A percentile compares a stretch with the other conserved stretches of the same genome.
Evolutionary conservation across 2,797 vertebrate genomes (phyloP).

Genomic region (Megaceryle alcyon): DNA sequence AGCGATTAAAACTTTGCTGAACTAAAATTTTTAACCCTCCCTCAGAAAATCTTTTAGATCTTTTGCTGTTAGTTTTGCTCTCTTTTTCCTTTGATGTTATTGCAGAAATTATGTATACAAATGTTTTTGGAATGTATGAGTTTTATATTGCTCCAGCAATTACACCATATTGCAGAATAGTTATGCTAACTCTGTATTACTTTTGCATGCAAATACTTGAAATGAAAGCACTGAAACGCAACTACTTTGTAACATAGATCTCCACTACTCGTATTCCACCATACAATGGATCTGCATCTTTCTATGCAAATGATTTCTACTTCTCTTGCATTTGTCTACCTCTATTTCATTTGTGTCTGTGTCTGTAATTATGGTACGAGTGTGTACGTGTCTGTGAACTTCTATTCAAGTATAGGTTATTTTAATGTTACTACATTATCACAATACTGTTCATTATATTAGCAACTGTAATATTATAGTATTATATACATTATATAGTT

Average conservation of each 20-base stretch:
- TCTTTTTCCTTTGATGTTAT: conserved; percentile 1
- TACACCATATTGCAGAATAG: conserved; percentile 45
- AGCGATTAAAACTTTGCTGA: neutral
- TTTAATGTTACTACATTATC: neutral
- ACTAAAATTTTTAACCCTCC: neutral
- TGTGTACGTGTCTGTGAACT: fast-evolving
- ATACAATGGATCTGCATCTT: neutral
- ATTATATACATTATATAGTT: neutral
- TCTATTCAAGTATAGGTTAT: neutral
- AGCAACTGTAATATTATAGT: neutral
- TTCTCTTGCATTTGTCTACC: neutral
- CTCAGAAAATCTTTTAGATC: neutral
- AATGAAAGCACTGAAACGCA: conserved; percentile 1
- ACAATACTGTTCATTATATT: neutral
- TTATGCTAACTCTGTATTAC: conserved; percentile 61
- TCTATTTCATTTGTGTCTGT: neutral
- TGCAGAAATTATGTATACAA: conserved; percentile 24
- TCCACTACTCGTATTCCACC: neutral
- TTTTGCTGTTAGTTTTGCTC: neutral
- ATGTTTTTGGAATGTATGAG: neutral
- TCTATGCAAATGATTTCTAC: neutral
- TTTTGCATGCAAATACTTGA: conserved; percentile 65
- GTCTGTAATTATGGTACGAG: neutral
- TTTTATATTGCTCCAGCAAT: conserved; percentile 29
- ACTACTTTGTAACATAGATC: neutral